Evolutionary conservation across 2,113 vertebrate genomes (phyloP).

Genomic region (Enhydra lutris): DNA sequence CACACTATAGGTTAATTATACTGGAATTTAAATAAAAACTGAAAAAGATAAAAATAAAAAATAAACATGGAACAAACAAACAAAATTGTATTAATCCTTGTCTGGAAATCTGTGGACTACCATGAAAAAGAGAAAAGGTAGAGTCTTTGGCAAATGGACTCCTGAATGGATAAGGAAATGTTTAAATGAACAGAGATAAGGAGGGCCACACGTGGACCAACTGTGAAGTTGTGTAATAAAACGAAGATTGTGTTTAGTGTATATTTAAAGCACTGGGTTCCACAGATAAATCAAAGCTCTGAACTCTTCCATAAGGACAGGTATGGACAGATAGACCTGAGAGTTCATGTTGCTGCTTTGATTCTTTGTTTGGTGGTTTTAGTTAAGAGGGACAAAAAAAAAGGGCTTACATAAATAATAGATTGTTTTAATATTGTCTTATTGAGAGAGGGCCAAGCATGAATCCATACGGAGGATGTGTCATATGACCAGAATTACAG

Average conservation of each 20-base stretch:
- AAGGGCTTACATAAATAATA: background rate
- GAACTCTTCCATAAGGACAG: fast-evolving
- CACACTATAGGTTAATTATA: background rate
- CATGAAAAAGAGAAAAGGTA: background rate
- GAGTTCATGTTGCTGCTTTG: background rate
- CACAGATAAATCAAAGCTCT: background rate
- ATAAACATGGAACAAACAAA: background rate
- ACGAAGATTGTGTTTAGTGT: background rate
- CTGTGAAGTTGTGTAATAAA: background rate
- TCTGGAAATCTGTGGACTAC: background rate
- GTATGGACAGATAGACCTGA: background rate
- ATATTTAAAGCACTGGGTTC: background rate
- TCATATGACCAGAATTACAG: background rate
- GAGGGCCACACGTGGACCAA: background rate
- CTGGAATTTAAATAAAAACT: background rate
- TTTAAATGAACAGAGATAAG: background rate
- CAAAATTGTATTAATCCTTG: background rate
- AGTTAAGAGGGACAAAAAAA: background rate
- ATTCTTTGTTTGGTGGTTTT: background rate
- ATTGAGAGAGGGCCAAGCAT: background rate
- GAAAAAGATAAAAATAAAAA: background rate
- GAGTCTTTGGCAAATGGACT: background rate
- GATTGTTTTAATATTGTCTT: background rate
- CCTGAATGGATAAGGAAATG: background rate
- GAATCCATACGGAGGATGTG: background rate